Base-by-base conservation (phyloP, 2,797 vertebrate species). In the Microctenopoma lineatum region DNA sequence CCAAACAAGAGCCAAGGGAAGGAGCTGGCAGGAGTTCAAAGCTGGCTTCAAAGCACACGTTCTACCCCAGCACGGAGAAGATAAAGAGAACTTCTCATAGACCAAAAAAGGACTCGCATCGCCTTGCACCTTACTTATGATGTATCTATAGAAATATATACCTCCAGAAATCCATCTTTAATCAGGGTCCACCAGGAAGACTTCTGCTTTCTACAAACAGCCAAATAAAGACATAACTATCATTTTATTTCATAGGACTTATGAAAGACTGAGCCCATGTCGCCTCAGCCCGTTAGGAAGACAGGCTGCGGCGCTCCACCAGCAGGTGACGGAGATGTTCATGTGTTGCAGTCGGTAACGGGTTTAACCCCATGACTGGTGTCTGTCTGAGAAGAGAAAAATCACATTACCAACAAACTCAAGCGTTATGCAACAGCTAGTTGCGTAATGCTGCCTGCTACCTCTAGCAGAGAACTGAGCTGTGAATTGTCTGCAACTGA, bases 361-460 rank as follows among this genome's bases (percentile, higher is more conserved):
- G 76, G 68, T 91, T 90, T 85, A 87, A 87, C 81, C 84, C 66
- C 79, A 70, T 86, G 78, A 89, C 81, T 86, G 53, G 68, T 58
- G 32, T 87, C 77, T 87, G 73, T 73, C 71, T 74, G 81, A 84
- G 57, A 76, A 78, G 77, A 73, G 69, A 90, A 90, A 78, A 89
- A 91, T 86, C 70, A 84, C 86, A 87, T 91, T 83, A 90, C 74
- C 80, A 64, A 83, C 77, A 81, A 67, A 85, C 66, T 80, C 61
- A 75, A 55, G 73, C 3, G 46, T 91, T 93, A 92, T 83, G 90
- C 88, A 93, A 93, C 87, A 71, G 61, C 57, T 21, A 1, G 77
- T 92, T 92, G 85, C 88, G 85, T 90, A 93, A 94, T 56, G 58
- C 74, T 73, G 78, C 80, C 76, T 62, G 79, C 76, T 83, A 82